A percentile compares a stretch with the other conserved stretches of the same genome.
Conservation (phyloP, 2,797 vertebrate species). For the Aeoliscus strigatus region DNA sequence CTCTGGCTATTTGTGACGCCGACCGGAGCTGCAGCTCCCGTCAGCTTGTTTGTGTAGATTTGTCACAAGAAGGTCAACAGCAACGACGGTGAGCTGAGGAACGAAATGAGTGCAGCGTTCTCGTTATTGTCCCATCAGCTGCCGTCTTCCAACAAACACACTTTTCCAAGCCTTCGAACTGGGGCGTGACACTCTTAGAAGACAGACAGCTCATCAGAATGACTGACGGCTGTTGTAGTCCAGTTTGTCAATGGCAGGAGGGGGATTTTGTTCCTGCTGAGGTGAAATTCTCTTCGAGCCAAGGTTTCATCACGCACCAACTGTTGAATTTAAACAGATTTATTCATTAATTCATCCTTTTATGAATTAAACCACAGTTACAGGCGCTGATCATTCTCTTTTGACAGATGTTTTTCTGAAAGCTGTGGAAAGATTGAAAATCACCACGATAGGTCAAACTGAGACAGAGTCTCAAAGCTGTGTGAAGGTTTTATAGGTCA, state of each 20-base stretch:
- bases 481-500: slow-evolving; percentile 47
- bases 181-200: slow-evolving; percentile 12
- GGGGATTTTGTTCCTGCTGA: too few species aligned
- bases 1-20: too few species aligned
- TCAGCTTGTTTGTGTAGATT: slow-evolving; percentile 4
- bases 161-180: slow-evolving; percentile 19
- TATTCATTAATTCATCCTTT: too few species aligned
- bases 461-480: slow-evolving; percentile 27
- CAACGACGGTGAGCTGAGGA: slow-evolving; percentile 10
- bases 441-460: slow-evolving; percentile 2
- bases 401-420: slow-evolving; percentile 5
- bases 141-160: too few species aligned
- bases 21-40: too few species aligned
- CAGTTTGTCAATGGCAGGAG: slow-evolving; percentile 23
- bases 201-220: slow-evolving; percentile 34
- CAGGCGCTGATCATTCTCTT: too few species aligned
- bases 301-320: slow-evolving; percentile 5
- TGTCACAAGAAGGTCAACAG: slow-evolving; percentile 11
- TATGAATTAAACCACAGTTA: slow-evolving; percentile 8
- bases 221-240: slow-evolving; percentile 32
- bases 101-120: slow-evolving; percentile 20
- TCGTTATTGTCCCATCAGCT: too few species aligned
- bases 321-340: slow-evolving; percentile 7
- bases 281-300: slow-evolving; percentile 15
- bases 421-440: slow-evolving; percentile 6